Conservation (phyloP, 2,113 vertebrate species). For the Gallinago jamesoni region DNA sequence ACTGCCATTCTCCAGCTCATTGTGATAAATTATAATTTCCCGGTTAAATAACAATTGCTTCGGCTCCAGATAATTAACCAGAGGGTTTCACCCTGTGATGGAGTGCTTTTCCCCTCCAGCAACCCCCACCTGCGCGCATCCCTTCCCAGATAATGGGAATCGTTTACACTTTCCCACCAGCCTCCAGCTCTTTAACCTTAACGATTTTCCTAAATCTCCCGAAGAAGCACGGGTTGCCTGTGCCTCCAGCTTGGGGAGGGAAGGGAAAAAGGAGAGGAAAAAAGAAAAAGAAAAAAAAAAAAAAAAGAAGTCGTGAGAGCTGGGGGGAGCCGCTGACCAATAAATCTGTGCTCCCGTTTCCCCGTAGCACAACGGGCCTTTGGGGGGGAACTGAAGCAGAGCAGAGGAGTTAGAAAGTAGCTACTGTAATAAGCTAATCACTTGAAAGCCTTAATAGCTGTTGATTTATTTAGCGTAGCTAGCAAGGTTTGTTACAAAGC, state of each 20-base stretch:
- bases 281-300: not conserved
- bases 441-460: slow-evolving; percentile 22
- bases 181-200: slow-evolving; percentile 39
- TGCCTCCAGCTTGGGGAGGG: not conserved
- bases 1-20: slow-evolving; percentile 13
- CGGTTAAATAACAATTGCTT: slow-evolving; percentile 63
- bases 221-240: slow-evolving; percentile 17
- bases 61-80: slow-evolving; percentile 55
- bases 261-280: not conserved
- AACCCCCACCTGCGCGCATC: slow-evolving; percentile 51
- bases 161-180: slow-evolving; percentile 59
- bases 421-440: slow-evolving; percentile 30
- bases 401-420: not conserved
- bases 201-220: slow-evolving; percentile 21
- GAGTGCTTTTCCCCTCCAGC: slow-evolving; percentile 33
- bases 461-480: slow-evolving; percentile 35
- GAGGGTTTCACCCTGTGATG: slow-evolving; percentile 45
- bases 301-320: not conserved
- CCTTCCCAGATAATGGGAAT: slow-evolving; percentile 56
- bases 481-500: slow-evolving; percentile 22
- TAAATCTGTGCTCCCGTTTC: slow-evolving; percentile 5
- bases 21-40: slow-evolving; percentile 64
- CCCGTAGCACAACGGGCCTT: not conserved
- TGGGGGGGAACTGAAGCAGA: not conserved
- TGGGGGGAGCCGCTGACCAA: slow-evolving; percentile 9